These are phyloP conservation scores for Linnaemya vulpina DNA, from an alignment of 2,888 invertebrate genomes.

Conservation along the genomic window DNA sequence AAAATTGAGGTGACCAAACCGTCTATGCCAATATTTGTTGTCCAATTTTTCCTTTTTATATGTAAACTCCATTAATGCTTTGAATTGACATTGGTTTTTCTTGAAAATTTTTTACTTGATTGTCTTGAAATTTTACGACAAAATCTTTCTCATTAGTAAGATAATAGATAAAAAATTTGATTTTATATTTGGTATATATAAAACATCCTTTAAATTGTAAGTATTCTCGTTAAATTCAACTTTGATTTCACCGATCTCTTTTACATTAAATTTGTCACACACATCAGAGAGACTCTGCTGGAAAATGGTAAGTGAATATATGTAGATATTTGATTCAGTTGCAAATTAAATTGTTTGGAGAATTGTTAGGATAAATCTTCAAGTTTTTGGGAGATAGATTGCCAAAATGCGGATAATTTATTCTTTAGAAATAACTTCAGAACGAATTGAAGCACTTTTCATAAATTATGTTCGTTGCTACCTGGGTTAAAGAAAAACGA, in stretches of 20 bases:
- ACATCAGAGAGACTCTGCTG: too few relatives aligned
- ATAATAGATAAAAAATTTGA: too few relatives aligned
- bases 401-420: conserved; percentile 2
- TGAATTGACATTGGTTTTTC: conserved; percentile 8
- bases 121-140: conserved; percentile 6
- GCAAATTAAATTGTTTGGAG: too few relatives aligned
- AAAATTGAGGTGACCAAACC: too few relatives aligned
- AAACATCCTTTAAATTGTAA: too few relatives aligned
- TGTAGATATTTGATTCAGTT: too few relatives aligned
- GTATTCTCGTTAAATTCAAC: not conserved
- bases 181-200: too few relatives aligned
- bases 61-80: not conserved
- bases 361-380: conserved; percentile 22
- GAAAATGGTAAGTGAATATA: too few relatives aligned
- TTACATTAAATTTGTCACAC: too few relatives aligned
- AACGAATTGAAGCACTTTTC: conserved; percentile 6
- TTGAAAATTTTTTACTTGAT: not conserved
- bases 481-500: conserved; percentile 3
- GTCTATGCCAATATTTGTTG: not conserved
- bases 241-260: too few relatives aligned
- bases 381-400: conserved; percentile 32
- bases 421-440: conserved; percentile 33
- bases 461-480: too few relatives aligned
- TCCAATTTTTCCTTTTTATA: not conserved
- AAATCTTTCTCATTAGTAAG: not conserved